Base-by-base conservation (phyloP, 64 coral and sea anemone genomes). In the Actinia equina region DNA sequence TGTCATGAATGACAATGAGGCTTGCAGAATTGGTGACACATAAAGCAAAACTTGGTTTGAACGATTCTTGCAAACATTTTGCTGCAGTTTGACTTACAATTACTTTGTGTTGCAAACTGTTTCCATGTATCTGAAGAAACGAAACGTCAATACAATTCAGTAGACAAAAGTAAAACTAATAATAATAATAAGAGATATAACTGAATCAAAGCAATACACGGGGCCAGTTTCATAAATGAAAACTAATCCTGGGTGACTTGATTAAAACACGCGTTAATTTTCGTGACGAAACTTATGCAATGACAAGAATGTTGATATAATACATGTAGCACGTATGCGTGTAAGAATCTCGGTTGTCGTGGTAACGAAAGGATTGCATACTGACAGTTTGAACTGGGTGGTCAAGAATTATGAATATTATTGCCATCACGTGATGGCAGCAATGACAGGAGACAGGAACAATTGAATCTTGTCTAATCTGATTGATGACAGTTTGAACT, bases 51-150 rank as follows among this genome's bases (percentile, higher is more conserved):
- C 44, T 9, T 20, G 43, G 52, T 51, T 7, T 43, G 44, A 79
- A 49, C 16, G 3, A 81, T 17, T 18, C 22, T 44, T 81, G 78
- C 78, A 81, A 12, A 80, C 18, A 49, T 74, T 26, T 25, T 41
- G n/a, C 26, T 30, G 26, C 78, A 81, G 83, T 85, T 82, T 27
- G 83, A 85, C 83, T 85, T 85, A 85, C 83, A 85, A 63, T 85
- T 85, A 43, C 52, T 85, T 60, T 63, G 54, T 17, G 59, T 22
- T 17, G 83, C 22, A 60, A 63, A 61, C 53, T 54, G 83, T 60
- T 85, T 85, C 59, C 59, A 25, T 58, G 56, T 43, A 85, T 85
- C 83, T 59, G 25, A 62, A 85, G 30, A 85, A 59, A 85, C 59
- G 52, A 85, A 85, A 60, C 55, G 52, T 78, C 76, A 78, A 65